Conservation (phyloP, 2,888 invertebrate species). For the Torymus auratus region DNA sequence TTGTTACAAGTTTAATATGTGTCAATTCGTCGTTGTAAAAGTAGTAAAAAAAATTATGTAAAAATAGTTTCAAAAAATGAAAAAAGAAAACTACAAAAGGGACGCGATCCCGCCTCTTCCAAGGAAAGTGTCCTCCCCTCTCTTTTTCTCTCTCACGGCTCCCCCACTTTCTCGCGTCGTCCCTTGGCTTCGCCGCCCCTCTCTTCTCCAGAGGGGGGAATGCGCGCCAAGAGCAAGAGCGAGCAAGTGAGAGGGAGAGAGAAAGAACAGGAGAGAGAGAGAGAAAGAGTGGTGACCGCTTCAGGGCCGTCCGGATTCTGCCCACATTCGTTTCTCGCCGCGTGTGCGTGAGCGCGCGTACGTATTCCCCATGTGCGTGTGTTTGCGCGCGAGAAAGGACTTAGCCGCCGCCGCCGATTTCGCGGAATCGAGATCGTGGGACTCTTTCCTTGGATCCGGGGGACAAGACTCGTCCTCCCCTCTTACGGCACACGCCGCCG, state of each 20-base stretch:
- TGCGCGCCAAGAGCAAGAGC: too few relatives aligned
- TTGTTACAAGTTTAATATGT: too few relatives aligned
- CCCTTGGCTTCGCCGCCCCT: conserved; percentile 5
- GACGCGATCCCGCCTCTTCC: conserved; percentile 33
- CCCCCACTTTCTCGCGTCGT: conserved; percentile 8
- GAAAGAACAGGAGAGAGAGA: conserved; percentile 22
- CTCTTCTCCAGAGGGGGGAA: conserved; percentile 13
- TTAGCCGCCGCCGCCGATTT: conserved; percentile 46
- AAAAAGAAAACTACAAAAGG: conserved; percentile 12
- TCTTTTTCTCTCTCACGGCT: not conserved
- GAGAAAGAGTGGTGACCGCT: conserved; percentile 52
- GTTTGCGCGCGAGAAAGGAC: conserved; percentile 16
- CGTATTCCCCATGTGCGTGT: not conserved
- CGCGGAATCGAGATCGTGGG: conserved; percentile 54
- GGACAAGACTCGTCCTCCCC: conserved; percentile 19
- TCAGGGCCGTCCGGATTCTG: conserved; percentile 58
- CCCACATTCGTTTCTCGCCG: not conserved
- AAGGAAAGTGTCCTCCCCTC: conserved; percentile 31
- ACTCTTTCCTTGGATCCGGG: conserved; percentile 45
- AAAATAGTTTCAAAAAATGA: not conserved
- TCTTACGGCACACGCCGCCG: not conserved
- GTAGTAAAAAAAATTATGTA: too few relatives aligned
- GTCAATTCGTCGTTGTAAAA: too few relatives aligned
- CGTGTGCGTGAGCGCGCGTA: too few relatives aligned
- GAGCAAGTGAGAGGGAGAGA: not conserved